These are phyloP conservation scores for Myanophis thanlyinensis DNA, from an alignment of 2,113 vertebrate genomes.

Conservation along the genomic window DNA sequence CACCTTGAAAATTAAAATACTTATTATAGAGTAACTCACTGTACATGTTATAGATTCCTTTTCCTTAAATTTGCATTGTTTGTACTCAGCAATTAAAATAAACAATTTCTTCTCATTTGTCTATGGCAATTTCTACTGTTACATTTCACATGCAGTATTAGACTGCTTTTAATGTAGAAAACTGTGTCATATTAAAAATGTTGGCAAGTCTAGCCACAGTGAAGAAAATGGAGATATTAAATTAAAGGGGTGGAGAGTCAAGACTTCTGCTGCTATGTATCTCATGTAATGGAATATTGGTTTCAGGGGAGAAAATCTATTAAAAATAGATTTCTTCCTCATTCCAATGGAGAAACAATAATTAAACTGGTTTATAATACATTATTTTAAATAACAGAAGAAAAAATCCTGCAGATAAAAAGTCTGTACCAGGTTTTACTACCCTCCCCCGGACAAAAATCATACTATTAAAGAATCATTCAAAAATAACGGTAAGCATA, in stretches of 20 bases:
- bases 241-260: slow-evolving; percentile 26
- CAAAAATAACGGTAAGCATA: slow-evolving; percentile 57
- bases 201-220: background rate
- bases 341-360: slow-evolving; percentile 40
- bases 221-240: background rate
- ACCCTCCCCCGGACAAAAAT: slow-evolving; percentile 34
- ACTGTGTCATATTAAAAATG: background rate
- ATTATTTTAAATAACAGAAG: slow-evolving; percentile 45
- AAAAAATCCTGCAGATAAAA: slow-evolving; percentile 43
- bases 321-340: slow-evolving; percentile 39
- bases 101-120: background rate
- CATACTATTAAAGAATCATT: slow-evolving; percentile 67
- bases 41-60: background rate
- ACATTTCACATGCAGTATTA: background rate
- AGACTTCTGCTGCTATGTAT: slow-evolving; percentile 2
- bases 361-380: slow-evolving; percentile 47
- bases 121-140: background rate
- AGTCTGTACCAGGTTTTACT: slow-evolving; percentile 47
- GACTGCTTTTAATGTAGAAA: background rate
- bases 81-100: background rate
- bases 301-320: slow-evolving; percentile 22
- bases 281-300: background rate
- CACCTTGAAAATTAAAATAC: background rate
- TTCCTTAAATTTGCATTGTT: background rate
- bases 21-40: background rate